phyloP scores from a whole-genome alignment of 64 coral and sea anemone species.

The Montipora capricornis region DNA sequence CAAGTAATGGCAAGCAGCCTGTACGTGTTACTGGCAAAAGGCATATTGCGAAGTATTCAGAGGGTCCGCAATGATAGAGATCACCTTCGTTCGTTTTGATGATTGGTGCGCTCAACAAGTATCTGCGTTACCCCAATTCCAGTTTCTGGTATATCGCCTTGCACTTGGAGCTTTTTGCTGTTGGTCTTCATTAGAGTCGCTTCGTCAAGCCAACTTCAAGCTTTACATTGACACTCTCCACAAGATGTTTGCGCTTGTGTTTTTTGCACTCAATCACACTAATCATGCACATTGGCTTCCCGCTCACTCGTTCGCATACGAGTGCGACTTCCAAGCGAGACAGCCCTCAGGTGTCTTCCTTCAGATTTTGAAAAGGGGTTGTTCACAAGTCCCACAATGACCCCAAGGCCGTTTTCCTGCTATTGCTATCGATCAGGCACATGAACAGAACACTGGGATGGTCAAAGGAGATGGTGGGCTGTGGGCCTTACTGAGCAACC shows the following conservation, averaged over 20 bases:
- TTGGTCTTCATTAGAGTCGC: slow-evolving; percentile 16
- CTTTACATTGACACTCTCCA: background rate
- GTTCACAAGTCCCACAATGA: slow-evolving; percentile 30
- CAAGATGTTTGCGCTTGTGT: background rate
- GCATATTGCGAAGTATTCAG: slow-evolving; percentile 26
- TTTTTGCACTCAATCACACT: background rate
- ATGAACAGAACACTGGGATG: slow-evolving; percentile 1
- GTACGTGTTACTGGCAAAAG: background rate
- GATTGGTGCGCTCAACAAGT: background rate
- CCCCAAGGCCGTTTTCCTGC: slow-evolving; percentile 4
- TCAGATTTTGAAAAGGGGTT: background rate
- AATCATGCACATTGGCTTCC: slow-evolving; percentile 52
- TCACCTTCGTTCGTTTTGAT: background rate
- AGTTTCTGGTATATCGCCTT: slow-evolving; percentile 37
- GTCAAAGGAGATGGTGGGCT: slow-evolving; percentile 10
- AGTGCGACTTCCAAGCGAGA: background rate
- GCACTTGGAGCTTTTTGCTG: slow-evolving; percentile 23
- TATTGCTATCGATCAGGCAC: background rate
- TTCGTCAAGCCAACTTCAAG: background rate
- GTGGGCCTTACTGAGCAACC: background rate
- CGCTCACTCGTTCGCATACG: slow-evolving; percentile 5
- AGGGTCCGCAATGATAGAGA: background rate
- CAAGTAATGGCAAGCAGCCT: too few species aligned
- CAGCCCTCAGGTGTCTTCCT: background rate
- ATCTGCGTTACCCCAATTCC: slow-evolving; percentile 24